phyloP scores from a whole-genome alignment of 2,797 vertebrate genomes.

The Halcyon leucocephala region DNA sequence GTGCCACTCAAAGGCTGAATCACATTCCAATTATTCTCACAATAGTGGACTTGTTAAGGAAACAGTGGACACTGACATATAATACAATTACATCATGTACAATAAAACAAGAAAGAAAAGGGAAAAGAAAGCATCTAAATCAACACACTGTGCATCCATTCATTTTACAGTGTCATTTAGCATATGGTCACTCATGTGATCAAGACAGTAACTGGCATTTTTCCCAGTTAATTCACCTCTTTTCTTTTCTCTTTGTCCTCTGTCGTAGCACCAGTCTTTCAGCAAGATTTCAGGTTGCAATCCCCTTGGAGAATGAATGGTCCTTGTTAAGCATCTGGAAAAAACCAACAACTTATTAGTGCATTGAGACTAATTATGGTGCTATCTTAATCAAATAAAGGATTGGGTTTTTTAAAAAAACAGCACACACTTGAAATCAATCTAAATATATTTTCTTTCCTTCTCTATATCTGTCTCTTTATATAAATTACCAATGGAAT shows the following conservation, averaged over 20 bases:
- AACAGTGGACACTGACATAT: not conserved
- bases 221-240: conserved; percentile 71
- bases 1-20: not conserved
- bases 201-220: conserved; percentile 70
- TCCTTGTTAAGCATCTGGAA: conserved; percentile 40
- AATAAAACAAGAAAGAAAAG: not conserved
- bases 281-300: conserved; percentile 48
- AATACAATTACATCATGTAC: not conserved
- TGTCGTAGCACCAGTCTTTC: conserved; percentile 42
- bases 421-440: not conserved
- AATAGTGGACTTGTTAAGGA: not conserved
- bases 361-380: conserved; percentile 24
- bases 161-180: conserved; percentile 55
- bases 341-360: conserved; percentile 35
- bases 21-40: not conserved
- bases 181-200: conserved; percentile 73
- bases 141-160: conserved; percentile 43
- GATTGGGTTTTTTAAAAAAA: not conserved
- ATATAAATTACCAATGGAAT: not conserved
- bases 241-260: conserved; percentile 68
- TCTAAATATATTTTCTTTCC: not conserved
- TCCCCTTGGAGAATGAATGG: conserved; percentile 26
- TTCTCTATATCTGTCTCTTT: not conserved
- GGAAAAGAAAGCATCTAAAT: conserved; percentile 4
- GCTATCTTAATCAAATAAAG: conserved; percentile 33